Conservation (phyloP, 1,140 invertebrate genomes). For the Sarcophaga peregrina region DNA sequence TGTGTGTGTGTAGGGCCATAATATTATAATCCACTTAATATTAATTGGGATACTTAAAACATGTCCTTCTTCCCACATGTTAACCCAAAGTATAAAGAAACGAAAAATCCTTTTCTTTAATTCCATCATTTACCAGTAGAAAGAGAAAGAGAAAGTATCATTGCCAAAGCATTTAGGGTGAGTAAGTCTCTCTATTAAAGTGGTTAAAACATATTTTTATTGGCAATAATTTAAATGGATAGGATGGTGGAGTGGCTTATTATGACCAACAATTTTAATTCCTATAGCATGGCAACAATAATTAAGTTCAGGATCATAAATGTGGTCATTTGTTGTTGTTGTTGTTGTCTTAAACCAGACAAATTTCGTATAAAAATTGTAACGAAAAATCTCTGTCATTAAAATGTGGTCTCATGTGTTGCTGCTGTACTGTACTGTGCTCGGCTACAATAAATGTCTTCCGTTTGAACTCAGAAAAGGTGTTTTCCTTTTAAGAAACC, state of each 20-base stretch:
- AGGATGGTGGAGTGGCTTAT: too few relatives aligned
- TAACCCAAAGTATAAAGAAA: background rate
- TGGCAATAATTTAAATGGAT: background rate
- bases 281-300: background rate
- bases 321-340: conserved; percentile 36
- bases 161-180: background rate
- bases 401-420: conserved; percentile 34
- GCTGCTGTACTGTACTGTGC: background rate
- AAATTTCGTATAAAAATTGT: background rate
- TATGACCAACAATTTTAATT: background rate
- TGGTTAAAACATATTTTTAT: conserved; percentile 34
- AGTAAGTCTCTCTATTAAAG: background rate
- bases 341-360: conserved; percentile 17
- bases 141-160: too few relatives aligned
- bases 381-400: background rate
- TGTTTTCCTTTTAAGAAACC: conserved; percentile 28
- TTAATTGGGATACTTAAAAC: conserved; percentile 46
- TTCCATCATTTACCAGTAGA: background rate
- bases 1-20: conserved; percentile 32
- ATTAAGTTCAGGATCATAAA: conserved; percentile 38
- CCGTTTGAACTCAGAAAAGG: conserved; percentile 20
- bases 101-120: background rate
- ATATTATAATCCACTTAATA: conserved; percentile 47
- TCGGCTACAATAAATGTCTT: conserved; percentile 29
- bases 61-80: conserved; percentile 31